These are phyloP conservation scores for Remorina albescens DNA, from an alignment of 2,797 vertebrate species.

Conservation along the genomic window DNA sequence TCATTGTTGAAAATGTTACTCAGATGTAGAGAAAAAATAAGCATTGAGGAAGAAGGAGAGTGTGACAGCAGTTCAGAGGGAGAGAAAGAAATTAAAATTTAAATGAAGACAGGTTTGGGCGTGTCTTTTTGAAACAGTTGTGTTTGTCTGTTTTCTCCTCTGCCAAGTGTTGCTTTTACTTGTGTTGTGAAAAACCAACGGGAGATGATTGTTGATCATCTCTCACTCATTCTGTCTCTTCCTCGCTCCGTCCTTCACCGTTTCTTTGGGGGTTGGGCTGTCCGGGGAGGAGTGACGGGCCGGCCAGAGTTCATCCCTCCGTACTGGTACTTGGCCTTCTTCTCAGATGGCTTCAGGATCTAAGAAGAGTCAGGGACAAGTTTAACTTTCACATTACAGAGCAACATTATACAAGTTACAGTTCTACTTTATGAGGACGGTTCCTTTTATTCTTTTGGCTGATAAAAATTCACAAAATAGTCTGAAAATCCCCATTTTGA, in stretches of 20 bases:
- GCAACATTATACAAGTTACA: too few species aligned
- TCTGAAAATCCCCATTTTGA: too few species aligned
- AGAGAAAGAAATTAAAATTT: conserved; percentile 30
- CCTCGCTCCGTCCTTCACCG: conserved; percentile 75
- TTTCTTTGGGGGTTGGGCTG: conserved; percentile 87
- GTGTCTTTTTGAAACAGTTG: conserved; percentile 51
- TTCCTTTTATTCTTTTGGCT: too few species aligned
- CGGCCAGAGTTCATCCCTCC: conserved; percentile 87
- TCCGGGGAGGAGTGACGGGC: conserved; percentile 87
- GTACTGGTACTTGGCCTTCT: conserved; percentile 90
- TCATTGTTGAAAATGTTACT: conserved; percentile 75
- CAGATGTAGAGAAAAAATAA: conserved; percentile 47
- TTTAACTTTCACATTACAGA: not conserved
- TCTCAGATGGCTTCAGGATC: conserved; percentile 90
- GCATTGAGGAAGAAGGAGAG: conserved; percentile 42
- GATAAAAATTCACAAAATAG: too few species aligned
- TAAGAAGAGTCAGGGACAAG: conserved; percentile 15
- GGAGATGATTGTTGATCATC: conserved; percentile 27
- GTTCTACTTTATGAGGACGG: too few species aligned
- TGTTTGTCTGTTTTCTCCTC: conserved; percentile 47
- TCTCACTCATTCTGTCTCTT: conserved; percentile 13
- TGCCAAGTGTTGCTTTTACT: conserved; percentile 55
- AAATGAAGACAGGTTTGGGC: conserved; percentile 41
- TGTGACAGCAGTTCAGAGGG: conserved; percentile 57
- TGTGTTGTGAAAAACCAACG: conserved; percentile 36